A percentile compares a stretch with the other conserved stretches of the same genome.
These are phyloP conservation scores for Pardosa pseudoannulata DNA, from an alignment of 2,888 invertebrate genomes.

Conservation along the genomic window DNA sequence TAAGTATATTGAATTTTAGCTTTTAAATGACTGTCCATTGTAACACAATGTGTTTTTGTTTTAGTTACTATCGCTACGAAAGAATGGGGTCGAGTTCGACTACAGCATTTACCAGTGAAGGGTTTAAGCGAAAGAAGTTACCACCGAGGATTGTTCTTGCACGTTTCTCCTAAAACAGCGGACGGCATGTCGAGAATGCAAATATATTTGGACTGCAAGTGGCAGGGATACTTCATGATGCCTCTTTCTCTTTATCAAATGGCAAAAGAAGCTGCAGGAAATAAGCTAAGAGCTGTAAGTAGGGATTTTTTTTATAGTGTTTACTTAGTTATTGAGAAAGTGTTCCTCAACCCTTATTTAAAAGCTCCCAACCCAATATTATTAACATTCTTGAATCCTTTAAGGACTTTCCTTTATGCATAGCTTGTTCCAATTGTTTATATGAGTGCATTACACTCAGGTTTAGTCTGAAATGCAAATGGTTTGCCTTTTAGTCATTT, in stretches of 20 bases:
- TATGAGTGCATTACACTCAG: no score
- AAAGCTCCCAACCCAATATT: no score
- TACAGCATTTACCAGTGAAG: constrained; percentile 58
- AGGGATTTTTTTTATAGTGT: no score
- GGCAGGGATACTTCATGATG: constrained; percentile 71
- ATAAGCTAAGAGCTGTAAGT: constrained; percentile 64
- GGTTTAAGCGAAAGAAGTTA: constrained; percentile 56
- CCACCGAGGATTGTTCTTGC: constrained; percentile 55
- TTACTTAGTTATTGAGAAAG: no score
- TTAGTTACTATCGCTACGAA: constrained; percentile 67
- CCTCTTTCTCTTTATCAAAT: constrained; percentile 63
- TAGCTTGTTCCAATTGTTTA: no score
- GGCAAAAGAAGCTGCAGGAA: constrained; percentile 50
- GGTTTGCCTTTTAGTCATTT: no score
- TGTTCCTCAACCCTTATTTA: no score
- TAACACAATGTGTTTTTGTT: background rate
- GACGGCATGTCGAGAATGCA: constrained; percentile 68
- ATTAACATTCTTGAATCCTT: no score
- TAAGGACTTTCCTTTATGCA: no score
- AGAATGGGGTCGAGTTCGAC: constrained; percentile 58
- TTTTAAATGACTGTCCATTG: background rate
- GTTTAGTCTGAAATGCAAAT: no score
- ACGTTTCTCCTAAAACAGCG: constrained; percentile 46
- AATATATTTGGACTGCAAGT: constrained; percentile 60
- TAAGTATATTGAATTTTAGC: background rate